Evolutionary conservation across 2,113 vertebrate genomes (phyloP).

Genomic region (Rostratula benghalensis): DNA sequence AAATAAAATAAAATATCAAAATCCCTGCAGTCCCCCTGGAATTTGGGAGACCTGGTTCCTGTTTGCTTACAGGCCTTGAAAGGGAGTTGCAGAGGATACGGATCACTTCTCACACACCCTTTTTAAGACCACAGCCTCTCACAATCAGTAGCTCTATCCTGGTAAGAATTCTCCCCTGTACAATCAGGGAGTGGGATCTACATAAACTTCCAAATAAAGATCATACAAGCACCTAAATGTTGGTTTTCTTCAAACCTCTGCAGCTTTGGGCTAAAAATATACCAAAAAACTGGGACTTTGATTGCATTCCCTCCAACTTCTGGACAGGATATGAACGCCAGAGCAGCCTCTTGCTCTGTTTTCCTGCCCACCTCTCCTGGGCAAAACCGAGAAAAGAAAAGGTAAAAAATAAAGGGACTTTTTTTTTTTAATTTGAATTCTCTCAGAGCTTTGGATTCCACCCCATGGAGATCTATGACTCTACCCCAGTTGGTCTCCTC

Average conservation of each 20-base stretch:
- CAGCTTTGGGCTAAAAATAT: neutral
- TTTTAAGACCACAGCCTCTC: neutral
- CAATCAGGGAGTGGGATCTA: too few species aligned
- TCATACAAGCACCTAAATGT: neutral
- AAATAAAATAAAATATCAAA: too few species aligned
- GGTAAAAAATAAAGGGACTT: neutral
- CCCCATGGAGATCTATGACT: neutral
- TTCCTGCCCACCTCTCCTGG: neutral
- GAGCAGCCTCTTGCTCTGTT: neutral
- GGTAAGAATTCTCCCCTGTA: neutral
- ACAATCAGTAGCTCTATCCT: neutral
- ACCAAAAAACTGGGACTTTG: neutral
- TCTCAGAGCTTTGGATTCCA: neutral
- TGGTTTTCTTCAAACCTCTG: neutral
- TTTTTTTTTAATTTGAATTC: neutral
- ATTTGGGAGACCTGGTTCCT: neutral
- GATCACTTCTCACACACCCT: neutral
- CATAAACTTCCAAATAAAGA: neutral
- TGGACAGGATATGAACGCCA: neutral
- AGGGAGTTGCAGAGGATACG: neutral
- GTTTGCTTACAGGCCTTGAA: neutral
- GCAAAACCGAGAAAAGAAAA: neutral
- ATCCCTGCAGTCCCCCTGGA: neutral
- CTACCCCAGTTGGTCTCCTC: neutral
- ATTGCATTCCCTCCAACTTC: neutral